Conservation (phyloP, 2,797 vertebrate species). For the Channa striata region DNA sequence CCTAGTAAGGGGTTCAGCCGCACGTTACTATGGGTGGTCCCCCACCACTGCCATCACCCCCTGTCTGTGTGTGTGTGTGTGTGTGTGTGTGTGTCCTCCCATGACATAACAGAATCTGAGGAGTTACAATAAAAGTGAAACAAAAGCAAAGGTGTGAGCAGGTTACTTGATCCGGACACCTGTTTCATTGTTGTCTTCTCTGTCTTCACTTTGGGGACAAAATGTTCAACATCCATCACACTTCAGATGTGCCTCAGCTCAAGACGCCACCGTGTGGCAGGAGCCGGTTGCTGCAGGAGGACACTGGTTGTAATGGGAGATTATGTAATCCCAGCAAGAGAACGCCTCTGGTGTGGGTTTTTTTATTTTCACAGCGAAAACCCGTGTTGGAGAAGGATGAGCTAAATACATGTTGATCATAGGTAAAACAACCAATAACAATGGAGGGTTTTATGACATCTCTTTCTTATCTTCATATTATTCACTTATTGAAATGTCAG, state of each 20-base stretch:
- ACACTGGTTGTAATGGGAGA: slow-evolving; percentile 24
- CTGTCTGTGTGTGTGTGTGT: not conserved
- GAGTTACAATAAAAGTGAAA: not conserved
- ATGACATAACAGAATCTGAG: not conserved
- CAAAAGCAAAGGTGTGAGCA: not conserved
- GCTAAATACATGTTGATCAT: not conserved
- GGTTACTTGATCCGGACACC: not conserved
- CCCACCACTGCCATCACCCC: not conserved
- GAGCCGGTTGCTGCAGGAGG: rapidly evolving
- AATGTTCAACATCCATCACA: slow-evolving; percentile 9
- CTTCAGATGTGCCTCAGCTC: not conserved
- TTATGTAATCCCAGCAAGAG: slow-evolving; percentile 55
- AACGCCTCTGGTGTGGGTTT: not conserved
- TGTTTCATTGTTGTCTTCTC: not conserved
- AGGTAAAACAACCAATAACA: not conserved
- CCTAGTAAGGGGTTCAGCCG: slow-evolving; percentile 16
- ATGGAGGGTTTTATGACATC: not conserved
- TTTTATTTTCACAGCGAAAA: too few relatives aligned
- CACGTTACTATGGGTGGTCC: slow-evolving; percentile 26
- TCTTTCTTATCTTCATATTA: not conserved
- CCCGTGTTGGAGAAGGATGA: slow-evolving; percentile 3
- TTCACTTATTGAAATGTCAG: not conserved
- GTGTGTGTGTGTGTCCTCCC: not conserved
- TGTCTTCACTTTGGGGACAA: slow-evolving; percentile 1
- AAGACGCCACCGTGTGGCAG: slow-evolving; percentile 54